Evolutionary conservation across 2,797 vertebrate species (phyloP).

Genomic region (Phylloscopus collybita): DNA sequence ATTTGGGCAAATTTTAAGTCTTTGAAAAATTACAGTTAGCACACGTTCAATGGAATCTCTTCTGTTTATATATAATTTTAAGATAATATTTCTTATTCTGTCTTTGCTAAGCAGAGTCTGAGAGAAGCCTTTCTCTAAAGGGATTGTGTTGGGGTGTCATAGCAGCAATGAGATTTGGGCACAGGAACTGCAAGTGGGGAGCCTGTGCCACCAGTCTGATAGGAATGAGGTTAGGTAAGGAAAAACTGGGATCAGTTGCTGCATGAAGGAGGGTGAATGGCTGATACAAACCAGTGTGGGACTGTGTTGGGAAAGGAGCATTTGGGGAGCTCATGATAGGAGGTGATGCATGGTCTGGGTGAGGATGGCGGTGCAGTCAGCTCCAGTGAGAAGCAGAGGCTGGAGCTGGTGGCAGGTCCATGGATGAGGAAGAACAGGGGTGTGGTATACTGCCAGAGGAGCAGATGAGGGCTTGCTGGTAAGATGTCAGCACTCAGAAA

Average conservation of each 20-base stretch:
- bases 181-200: not conserved
- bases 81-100: not conserved
- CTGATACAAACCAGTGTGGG: not conserved
- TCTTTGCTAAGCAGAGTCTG: not conserved
- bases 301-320: not conserved
- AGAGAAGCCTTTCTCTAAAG: not conserved
- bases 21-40: not conserved
- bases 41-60: not conserved
- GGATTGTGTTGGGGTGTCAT: not conserved
- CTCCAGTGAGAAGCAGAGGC: not conserved
- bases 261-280: not conserved
- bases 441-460: not conserved
- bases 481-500: not conserved
- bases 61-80: not conserved
- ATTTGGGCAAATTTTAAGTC: not conserved
- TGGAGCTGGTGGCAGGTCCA: not conserved
- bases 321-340: fast-evolving
- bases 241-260: not conserved
- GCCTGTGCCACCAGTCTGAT: not conserved
- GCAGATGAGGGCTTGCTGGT: not conserved
- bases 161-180: not conserved
- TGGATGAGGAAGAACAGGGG: not conserved
- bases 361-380: not conserved
- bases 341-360: not conserved
- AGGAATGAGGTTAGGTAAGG: not conserved